phyloP scores from a whole-genome alignment of 2,797 vertebrate genomes.

The Telmatherina bonti region DNA sequence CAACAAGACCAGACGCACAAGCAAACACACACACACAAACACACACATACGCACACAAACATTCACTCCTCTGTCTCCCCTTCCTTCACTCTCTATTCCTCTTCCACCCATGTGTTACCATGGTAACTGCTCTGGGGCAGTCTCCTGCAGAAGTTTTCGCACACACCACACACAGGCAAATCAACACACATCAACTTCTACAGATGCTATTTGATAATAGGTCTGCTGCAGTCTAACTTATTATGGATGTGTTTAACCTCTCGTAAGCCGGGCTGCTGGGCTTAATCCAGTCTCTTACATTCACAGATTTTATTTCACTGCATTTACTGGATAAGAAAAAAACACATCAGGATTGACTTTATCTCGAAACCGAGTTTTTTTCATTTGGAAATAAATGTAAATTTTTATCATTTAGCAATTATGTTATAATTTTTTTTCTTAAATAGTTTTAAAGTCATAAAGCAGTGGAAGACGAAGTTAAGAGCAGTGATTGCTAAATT shows the following conservation, averaged over 20 bases:
- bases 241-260: slow-evolving; percentile 68
- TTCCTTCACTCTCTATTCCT: slow-evolving; percentile 53
- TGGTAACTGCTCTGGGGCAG: slow-evolving; percentile 75
- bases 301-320: slow-evolving; percentile 37
- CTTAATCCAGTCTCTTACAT: slow-evolving; percentile 42
- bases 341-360: slow-evolving; percentile 8
- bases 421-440: neutral
- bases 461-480: neutral
- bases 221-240: slow-evolving; percentile 67
- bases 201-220: slow-evolving; percentile 63
- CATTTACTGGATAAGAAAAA: neutral
- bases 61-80: slow-evolving; percentile 39
- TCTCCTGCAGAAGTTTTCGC: slow-evolving; percentile 70
- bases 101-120: slow-evolving; percentile 68
- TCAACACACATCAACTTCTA: slow-evolving; percentile 27
- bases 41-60: too few species aligned
- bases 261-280: slow-evolving; percentile 53
- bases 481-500: neutral
- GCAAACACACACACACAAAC: slow-evolving; percentile 28
- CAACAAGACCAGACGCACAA: slow-evolving; percentile 56
- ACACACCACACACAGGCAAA: slow-evolving; percentile 18
- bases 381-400: too few species aligned
- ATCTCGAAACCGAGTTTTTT: slow-evolving; percentile 10
- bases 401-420: too few species aligned
- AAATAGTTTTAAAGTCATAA: neutral